Conservation (phyloP, 2,888 invertebrate genomes). For the Chymomyza amoena region DNA sequence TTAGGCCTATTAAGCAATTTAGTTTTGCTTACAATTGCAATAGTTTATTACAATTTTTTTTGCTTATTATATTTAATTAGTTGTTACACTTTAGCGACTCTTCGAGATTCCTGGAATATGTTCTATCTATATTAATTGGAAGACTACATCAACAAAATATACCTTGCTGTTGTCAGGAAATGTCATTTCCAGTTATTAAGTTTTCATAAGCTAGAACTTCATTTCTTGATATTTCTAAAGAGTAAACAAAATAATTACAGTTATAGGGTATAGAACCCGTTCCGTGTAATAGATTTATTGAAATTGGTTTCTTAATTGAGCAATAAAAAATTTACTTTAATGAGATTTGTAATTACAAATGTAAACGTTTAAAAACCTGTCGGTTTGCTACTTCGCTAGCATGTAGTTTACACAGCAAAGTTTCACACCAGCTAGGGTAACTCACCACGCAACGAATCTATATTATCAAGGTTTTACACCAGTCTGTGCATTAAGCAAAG, state of each 20-base stretch:
- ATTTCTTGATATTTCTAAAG: not conserved
- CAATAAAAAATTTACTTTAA: not conserved
- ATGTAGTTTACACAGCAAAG: not conserved
- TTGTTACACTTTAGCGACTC: not conserved
- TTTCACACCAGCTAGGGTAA: not conserved
- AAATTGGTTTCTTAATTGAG: not conserved
- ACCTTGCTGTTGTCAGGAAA: not conserved
- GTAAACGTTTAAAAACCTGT: not conserved
- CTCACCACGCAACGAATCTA: not conserved
- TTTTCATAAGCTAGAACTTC: not conserved
- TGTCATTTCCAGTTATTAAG: not conserved
- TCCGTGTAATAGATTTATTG: not conserved
- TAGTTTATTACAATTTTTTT: not conserved
- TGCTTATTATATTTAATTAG: not conserved
- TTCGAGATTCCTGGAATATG: not conserved
- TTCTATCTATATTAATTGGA: not conserved
- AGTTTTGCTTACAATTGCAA: not conserved
- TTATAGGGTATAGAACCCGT: not conserved
- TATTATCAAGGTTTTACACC: not conserved
- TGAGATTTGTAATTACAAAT: not conserved
- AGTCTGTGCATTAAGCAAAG: no score
- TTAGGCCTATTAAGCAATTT: no score
- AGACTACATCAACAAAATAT: not conserved
- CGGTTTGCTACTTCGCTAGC: no score
- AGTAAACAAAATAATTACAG: not conserved